Evolutionary conservation across 2,888 invertebrate genomes (phyloP), one percentile per base, ranked within the genome.

Genomic region (Protula sp.): DNA sequence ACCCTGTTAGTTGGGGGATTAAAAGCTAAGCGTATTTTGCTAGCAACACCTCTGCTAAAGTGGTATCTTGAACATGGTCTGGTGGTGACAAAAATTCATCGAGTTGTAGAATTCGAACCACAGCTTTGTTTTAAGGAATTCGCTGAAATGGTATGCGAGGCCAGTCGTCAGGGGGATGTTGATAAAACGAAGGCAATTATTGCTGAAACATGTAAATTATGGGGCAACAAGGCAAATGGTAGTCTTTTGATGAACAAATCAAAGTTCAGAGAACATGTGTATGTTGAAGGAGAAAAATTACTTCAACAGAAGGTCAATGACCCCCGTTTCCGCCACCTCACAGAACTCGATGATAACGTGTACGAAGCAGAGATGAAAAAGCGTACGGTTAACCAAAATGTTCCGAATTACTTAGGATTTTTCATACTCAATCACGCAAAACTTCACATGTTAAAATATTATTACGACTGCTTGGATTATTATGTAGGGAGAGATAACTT

Each of bases 151-250:
- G 60, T 61, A 22, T 56, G 54, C 51, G 19, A 62, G 19, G 64
- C 62, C 14, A 24, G 67, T 2, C 65, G 65, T 19, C n/a, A 29
- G 4, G 60, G 65, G 3, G 65, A 66, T 55, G 9, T 5, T 0
- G 59, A 66, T 45, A 54, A 57, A 0, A 14, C 19, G 24, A 59
- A 55, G 19, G 29, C 63, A 14, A 63, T 67, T 14, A 26, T 64
- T 4, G 65, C 62, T 1, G 62, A 67, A 26, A 64, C 63, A 0
- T 29, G 47, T 4, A 67, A 67, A 58, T 29, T 62, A 2, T 28
- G 53, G 47, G 58, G 65, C 1, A 65, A 67, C 55, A 54, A 57
- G 2, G 50, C 58, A 0, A 69, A 67, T 24, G 67, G 69, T 2
- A 62, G 62, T 3, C 58, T 63, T 22, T 62, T 70, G 30, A 66